Percentiles rank a stretch among this genome's conserved stretches.
Evolutionary conservation across 1,140 invertebrate species (phyloP).

Genomic region (Mamestra configurata): DNA sequence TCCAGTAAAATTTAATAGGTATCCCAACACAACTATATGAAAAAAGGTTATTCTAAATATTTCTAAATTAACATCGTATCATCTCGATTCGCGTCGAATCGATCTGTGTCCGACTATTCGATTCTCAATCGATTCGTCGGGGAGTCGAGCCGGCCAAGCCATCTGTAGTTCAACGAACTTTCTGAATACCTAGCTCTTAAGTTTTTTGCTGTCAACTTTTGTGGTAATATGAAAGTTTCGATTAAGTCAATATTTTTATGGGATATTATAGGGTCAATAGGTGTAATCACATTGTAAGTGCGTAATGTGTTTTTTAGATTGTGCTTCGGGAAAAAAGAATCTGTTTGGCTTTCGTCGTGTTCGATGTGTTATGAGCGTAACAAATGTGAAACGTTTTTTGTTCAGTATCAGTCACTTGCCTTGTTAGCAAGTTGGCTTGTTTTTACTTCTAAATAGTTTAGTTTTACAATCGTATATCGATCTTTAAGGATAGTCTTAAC

Average conservation of each 20-base stretch:
- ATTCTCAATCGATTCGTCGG: constrained; percentile 70
- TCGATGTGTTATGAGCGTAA: neutral
- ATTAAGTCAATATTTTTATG: constrained; percentile 36
- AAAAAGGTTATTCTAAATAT: constrained; percentile 53
- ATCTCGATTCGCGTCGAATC: constrained; percentile 67
- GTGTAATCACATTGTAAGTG: neutral
- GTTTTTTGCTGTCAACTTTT: constrained; percentile 40
- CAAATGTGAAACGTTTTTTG: neutral
- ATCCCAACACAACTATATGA: constrained; percentile 30
- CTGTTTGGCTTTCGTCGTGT: neutral
- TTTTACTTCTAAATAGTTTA: too few species aligned
- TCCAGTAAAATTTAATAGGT: constrained; percentile 44
- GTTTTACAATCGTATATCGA: too few species aligned
- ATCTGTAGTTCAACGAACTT: constrained; percentile 61
- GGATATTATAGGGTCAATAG: constrained; percentile 25
- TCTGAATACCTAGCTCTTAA: constrained; percentile 44
- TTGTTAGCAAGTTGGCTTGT: neutral
- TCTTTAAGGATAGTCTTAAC: too few species aligned
- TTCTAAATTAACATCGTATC: constrained; percentile 54
- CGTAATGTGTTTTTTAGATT: constrained; percentile 20
- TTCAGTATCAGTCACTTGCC: neutral
- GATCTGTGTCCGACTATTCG: constrained; percentile 64
- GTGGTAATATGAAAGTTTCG: constrained; percentile 5
- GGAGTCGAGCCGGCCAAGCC: constrained; percentile 56
- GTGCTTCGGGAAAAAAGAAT: neutral